phyloP scores from a whole-genome alignment of 2,888 invertebrate genomes.

The Anarsia innoxiella region DNA sequence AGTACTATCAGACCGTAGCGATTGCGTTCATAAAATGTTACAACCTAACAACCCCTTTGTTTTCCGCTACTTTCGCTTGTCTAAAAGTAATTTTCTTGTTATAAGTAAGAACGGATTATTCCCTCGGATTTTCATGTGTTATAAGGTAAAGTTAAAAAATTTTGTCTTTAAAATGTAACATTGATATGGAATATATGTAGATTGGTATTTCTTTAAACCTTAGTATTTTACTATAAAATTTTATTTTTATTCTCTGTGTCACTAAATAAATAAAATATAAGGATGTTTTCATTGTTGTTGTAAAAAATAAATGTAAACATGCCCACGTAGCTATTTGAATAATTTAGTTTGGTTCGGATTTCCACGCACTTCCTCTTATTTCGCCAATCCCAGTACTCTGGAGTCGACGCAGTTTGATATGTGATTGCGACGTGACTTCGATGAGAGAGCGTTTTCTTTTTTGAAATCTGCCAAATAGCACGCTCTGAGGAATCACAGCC shows the following conservation, averaged over 20 bases:
- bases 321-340: slow-evolving; percentile 32
- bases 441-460: slow-evolving; percentile 13
- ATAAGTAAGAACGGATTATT: no score
- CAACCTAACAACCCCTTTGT: slow-evolving; percentile 34
- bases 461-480: neutral
- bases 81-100: neutral
- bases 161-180: neutral
- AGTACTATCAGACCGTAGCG: slow-evolving; percentile 27
- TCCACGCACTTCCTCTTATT: slow-evolving; percentile 25
- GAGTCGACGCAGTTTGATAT: slow-evolving; percentile 25
- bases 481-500: neutral
- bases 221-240: neutral
- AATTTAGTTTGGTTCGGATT: slow-evolving; percentile 37
- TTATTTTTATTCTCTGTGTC: neutral
- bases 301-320: neutral
- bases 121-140: neutral
- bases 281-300: neutral
- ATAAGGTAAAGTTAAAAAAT: neutral
- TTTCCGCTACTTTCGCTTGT: slow-evolving; percentile 11
- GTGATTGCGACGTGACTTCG: slow-evolving; percentile 28
- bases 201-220: neutral
- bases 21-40: slow-evolving; percentile 33
- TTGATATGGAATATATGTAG: neutral
- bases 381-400: slow-evolving; percentile 21
- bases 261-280: no score